These are phyloP conservation scores for Pongo pygmaeus DNA, from an alignment of 2,113 vertebrate species.

Conservation along the genomic window DNA sequence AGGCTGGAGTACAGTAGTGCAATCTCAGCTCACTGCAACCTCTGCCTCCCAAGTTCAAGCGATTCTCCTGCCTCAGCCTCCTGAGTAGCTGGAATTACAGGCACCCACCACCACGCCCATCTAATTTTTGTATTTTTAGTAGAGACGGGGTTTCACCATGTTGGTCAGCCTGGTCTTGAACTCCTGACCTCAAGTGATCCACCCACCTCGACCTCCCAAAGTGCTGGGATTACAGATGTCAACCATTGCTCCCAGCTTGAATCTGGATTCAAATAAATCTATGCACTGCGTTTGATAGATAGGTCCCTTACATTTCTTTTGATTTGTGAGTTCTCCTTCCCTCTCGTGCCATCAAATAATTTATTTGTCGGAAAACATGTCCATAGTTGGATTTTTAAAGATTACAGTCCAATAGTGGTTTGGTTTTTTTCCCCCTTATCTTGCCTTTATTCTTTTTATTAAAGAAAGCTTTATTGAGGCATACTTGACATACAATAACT, in stretches of 20 bases:
- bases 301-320: not conserved
- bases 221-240: too few relatives aligned
- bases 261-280: not conserved
- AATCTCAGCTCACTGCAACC: too few relatives aligned
- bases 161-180: too few relatives aligned
- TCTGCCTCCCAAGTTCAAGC: too few relatives aligned
- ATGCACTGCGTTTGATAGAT: not conserved
- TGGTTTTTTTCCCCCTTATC: not conserved
- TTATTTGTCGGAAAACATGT: not conserved
- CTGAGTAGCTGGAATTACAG: too few relatives aligned
- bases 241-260: not conserved
- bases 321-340: not conserved
- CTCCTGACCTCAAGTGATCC: too few relatives aligned
- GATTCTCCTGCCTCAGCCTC: too few relatives aligned
- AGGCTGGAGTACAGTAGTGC: too few relatives aligned
- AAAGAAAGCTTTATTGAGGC: not conserved
- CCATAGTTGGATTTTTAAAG: not conserved
- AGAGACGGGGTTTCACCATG: too few relatives aligned
- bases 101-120: too few relatives aligned
- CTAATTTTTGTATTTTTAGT: too few relatives aligned
- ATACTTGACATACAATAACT: not conserved
- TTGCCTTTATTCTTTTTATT: not conserved
- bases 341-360: not conserved
- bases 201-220: too few relatives aligned
- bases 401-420: not conserved